These are phyloP conservation scores for Cydia fagiglandana DNA, from an alignment of 1,140 invertebrate species.

Conservation along the genomic window DNA sequence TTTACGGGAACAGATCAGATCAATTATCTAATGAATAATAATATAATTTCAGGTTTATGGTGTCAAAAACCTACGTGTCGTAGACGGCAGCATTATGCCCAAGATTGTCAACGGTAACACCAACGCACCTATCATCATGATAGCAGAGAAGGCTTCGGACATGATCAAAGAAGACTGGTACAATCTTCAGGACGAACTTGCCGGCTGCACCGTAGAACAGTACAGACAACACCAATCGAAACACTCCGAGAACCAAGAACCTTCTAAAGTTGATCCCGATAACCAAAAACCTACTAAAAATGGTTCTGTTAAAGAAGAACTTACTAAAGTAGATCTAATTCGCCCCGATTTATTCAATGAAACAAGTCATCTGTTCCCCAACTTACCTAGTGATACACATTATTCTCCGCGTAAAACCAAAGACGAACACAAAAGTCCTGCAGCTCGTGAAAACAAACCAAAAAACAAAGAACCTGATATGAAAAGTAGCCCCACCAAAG, in stretches of 20 bases:
- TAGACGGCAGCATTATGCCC: slow-evolving; percentile 90
- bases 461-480: slow-evolving; percentile 27
- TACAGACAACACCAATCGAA: slow-evolving; percentile 28
- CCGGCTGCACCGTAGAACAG: slow-evolving; percentile 16
- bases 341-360: slow-evolving; percentile 56
- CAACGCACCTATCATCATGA: slow-evolving; percentile 94
- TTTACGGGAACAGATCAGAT: neutral
- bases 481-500: neutral
- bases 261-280: neutral
- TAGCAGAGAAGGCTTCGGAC: slow-evolving; percentile 94
- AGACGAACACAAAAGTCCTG: slow-evolving; percentile 28
- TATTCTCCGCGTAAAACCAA: slow-evolving; percentile 4
- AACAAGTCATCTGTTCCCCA: slow-evolving; percentile 52
- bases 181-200: slow-evolving; percentile 37
- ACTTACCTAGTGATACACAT: slow-evolving; percentile 42
- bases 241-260: slow-evolving; percentile 34
- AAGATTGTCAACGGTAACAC: slow-evolving; percentile 91
- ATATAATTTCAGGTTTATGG: slow-evolving; percentile 83
- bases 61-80: slow-evolving; percentile 85
- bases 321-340: slow-evolving; percentile 39
- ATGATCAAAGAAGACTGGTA: slow-evolving; percentile 89
- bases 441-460: slow-evolving; percentile 9
- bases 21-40: neutral
- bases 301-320: slow-evolving; percentile 10
- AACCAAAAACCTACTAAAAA: slow-evolving; percentile 2